Conservation (phyloP, 2,113 vertebrate species). For the Ornithorhynchus anatinus region DNA sequence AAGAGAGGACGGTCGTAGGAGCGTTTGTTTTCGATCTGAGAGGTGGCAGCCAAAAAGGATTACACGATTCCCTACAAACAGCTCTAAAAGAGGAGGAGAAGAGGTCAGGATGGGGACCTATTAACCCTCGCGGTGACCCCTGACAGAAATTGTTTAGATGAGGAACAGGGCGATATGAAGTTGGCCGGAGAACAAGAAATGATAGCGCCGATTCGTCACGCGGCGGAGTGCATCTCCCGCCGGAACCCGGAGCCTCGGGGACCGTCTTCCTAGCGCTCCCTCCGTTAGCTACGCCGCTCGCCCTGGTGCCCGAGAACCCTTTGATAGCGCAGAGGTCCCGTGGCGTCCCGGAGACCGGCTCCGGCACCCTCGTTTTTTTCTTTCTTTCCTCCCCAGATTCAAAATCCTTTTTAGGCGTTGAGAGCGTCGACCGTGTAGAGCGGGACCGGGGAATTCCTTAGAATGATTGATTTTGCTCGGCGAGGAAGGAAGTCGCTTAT, state of each 20-base stretch:
- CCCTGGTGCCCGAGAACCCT: no score
- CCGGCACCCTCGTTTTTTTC: no score
- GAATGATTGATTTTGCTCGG: no score
- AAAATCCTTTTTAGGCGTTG: no score
- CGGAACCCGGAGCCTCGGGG: not conserved
- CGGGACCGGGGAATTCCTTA: no score
- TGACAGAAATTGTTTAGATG: constrained; percentile 6
- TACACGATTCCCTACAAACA: constrained; percentile 27
- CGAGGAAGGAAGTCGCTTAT: no score
- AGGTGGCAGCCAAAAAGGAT: constrained; percentile 13
- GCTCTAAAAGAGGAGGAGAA: not conserved
- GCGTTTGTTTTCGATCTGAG: not conserved
- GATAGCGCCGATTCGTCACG: not conserved
- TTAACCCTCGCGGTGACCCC: constrained; percentile 11
- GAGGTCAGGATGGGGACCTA: constrained; percentile 15
- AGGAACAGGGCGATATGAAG: not conserved
- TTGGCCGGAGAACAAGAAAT: not conserved
- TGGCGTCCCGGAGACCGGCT: no score
- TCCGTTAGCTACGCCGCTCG: no score
- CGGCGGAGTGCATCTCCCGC: not conserved
- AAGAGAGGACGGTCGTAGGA: constrained; percentile 45
- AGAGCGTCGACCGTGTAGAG: no score
- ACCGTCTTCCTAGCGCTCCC: no score
- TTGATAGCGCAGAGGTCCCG: no score
- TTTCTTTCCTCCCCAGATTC: no score